Evolutionary conservation across 2,888 invertebrate species (phyloP).

Genomic region (Cerastis rubricosa): DNA sequence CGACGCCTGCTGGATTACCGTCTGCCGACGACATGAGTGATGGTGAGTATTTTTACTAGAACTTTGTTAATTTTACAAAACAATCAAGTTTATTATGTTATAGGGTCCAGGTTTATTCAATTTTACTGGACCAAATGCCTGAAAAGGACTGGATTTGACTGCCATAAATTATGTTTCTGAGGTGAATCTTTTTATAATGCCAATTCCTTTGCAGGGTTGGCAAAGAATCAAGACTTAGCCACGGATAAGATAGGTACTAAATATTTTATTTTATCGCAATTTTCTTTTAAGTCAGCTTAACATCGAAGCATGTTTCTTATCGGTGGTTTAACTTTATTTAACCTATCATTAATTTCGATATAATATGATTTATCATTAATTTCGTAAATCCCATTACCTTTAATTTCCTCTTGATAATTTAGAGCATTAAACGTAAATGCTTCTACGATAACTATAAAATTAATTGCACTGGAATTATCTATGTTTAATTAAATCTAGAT

Average conservation of each 20-base stretch:
- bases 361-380: constrained; percentile 31
- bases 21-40: constrained; percentile 93
- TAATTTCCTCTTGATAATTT: constrained; percentile 19
- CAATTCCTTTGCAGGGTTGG: constrained; percentile 63
- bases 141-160: not conserved
- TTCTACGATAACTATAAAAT: constrained; percentile 30
- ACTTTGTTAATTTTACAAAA: not conserved
- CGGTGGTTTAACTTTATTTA: constrained; percentile 45
- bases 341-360: constrained; percentile 37
- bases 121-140: not conserved
- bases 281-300: constrained; percentile 41
- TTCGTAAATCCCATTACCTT: constrained; percentile 24
- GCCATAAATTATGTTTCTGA: constrained; percentile 19
- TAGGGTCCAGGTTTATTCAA: not conserved
- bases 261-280: constrained; percentile 49
- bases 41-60: constrained; percentile 86
- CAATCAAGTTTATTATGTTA: not conserved
- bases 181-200: constrained; percentile 54
- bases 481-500: constrained; percentile 42
- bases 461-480: constrained; percentile 35
- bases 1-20: constrained; percentile 85
- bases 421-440: constrained; percentile 23
- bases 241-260: constrained; percentile 65
- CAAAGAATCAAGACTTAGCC: constrained; percentile 60
- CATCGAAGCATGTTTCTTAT: constrained; percentile 54